Conservation (phyloP, 2,888 invertebrate genomes). For the Drosophila borealis region DNA sequence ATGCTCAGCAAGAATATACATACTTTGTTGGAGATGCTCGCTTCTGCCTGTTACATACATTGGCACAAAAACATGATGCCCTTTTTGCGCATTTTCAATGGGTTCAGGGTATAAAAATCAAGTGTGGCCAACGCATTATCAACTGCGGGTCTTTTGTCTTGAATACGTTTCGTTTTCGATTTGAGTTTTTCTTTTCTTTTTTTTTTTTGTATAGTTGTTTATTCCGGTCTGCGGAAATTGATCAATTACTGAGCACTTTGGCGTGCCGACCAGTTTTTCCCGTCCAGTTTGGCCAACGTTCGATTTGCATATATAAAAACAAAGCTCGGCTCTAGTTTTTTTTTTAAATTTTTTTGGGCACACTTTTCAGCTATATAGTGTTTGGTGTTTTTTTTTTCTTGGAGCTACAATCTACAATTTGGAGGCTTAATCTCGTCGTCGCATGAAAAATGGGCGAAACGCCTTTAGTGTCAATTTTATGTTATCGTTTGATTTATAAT, state of each 20-base stretch:
- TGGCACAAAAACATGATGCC: too few species aligned
- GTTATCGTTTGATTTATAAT: conserved; percentile 80
- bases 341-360: conserved; percentile 37
- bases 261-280: conserved; percentile 69
- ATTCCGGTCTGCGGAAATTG: conserved; percentile 75
- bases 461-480: conserved; percentile 80
- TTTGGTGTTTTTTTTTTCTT: conserved; percentile 19
- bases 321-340: conserved; percentile 60
- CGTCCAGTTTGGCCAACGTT: conserved; percentile 55
- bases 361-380: conserved; percentile 30
- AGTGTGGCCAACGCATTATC: conserved; percentile 69
- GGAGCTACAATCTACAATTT: conserved; percentile 48
- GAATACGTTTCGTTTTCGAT: conserved; percentile 21
- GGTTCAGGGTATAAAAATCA: conserved; percentile 35
- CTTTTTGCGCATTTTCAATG: too few species aligned
- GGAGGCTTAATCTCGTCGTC: conserved; percentile 66
- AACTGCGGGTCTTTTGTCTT: conserved; percentile 50
- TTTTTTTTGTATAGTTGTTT: conserved; percentile 8
- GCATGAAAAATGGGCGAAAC: conserved; percentile 77
- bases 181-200: neutral
- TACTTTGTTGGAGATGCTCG: too few species aligned
- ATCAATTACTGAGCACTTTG: conserved; percentile 75
- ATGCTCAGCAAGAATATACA: too few species aligned
- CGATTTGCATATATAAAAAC: conserved; percentile 62
- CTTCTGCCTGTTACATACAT: too few species aligned